Evolutionary conservation across 2,888 invertebrate genomes (phyloP), one percentile per base, ranked within the genome.

Genomic region (Nemurella pictetii): DNA sequence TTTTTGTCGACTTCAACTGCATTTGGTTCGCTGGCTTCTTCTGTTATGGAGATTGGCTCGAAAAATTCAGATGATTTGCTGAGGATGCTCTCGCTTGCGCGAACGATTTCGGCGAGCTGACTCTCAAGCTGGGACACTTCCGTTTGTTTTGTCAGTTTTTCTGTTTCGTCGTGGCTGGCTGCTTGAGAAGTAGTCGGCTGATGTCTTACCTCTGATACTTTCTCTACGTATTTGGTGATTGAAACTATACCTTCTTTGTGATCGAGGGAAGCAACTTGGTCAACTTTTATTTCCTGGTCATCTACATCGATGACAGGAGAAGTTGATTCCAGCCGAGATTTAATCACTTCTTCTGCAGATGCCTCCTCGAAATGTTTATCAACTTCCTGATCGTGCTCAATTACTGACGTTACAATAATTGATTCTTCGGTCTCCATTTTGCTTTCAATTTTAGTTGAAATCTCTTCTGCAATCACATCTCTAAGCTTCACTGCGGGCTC

Each of bases 81-180:
- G 5, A 75, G 29, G 26, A 83, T 83, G 73, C 30, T 73, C 55
- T 83, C 83, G 20, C 75, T 30, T 4, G 32, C 83, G 9, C 29
- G n/a, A 72, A 81, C 26, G 32, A 81, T 81, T 81, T 81, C 80
- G n/a, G 36, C 80, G 3, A 81, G 27, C 25, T 81, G 30, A 32
- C 12, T 4, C 36, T 81, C 80, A 3, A 81, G 80, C 36, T 36
- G 32, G 7, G 36, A 81, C 28, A 75, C 12, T n/a, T 75, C 75
- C 26, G 12, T 75, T 25, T 9, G 75, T 27, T 75, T 28, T 26
- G 27, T 9, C 75, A 84, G 85, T n/a, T 85, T 85, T 35, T 87
- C 86, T 80, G 87, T 86, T 27, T 86, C 86, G 84, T 86, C 87
- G n/a, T 9, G 9, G 15, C 36, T n/a, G n/a, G n/a, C n/a, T n/a